Percentiles rank a stretch among this genome's conserved stretches.
These are phyloP conservation scores for Muschampia plurimacula DNA, from an alignment of 2,888 invertebrate genomes.

Conservation along the genomic window DNA sequence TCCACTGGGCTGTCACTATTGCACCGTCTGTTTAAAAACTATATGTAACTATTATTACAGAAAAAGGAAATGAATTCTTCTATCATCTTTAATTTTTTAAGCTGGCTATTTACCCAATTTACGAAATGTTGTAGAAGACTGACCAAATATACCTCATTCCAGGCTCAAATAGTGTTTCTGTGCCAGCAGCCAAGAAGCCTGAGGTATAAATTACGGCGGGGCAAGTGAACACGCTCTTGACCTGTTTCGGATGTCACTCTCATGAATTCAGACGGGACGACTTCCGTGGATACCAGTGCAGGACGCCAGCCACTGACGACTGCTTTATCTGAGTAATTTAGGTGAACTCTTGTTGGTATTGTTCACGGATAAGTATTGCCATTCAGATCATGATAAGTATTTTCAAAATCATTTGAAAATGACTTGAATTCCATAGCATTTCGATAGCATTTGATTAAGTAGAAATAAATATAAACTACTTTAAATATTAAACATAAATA, in stretches of 20 bases:
- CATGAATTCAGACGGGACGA: constrained; percentile 37
- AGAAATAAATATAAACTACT: too few relatives aligned
- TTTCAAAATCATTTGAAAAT: too few relatives aligned
- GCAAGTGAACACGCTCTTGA: constrained; percentile 65
- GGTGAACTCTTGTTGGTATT: not conserved
- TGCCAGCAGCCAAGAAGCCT: constrained; percentile 15
- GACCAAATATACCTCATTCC: constrained; percentile 7
- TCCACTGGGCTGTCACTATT: too few relatives aligned
- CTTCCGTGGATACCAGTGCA: constrained; percentile 22
- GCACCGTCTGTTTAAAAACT: too few relatives aligned
- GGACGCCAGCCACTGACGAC: not conserved
- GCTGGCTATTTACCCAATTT: not conserved
- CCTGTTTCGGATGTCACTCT: constrained; percentile 61
- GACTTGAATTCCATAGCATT: too few relatives aligned
- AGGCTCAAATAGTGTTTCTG: constrained; percentile 9
- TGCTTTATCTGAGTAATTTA: not conserved
- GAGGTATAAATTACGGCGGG: constrained; percentile 61
- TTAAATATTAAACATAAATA: too few relatives aligned
- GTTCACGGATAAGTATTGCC: too few relatives aligned
- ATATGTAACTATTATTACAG: too few relatives aligned
- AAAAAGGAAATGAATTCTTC: too few relatives aligned
- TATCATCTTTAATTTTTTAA: too few relatives aligned
- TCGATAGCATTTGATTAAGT: too few relatives aligned
- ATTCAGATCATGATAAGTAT: too few relatives aligned
- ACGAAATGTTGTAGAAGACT: not conserved